Base-by-base conservation (phyloP, 1,140 invertebrate species). In the Calycopis cecrops region DNA sequence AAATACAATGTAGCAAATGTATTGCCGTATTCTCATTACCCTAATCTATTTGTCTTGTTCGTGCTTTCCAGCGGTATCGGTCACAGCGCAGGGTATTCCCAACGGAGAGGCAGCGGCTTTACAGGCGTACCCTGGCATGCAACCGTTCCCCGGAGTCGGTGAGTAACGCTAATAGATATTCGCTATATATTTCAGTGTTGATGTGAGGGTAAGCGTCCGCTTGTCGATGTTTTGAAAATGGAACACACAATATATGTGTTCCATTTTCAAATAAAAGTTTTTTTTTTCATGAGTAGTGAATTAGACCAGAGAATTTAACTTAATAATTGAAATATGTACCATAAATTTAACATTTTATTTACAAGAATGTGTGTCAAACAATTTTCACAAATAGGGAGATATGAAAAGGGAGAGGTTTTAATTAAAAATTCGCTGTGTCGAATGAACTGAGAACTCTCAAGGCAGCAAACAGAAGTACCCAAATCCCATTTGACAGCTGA, bases 101-200 rank as follows among this genome's bases (percentile, higher is more conserved):
- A 97, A 97, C 87, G 96, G 96, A 63, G 96, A 97, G 66, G 94
- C 94, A 49, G 94, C 94, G 48, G 93, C 95, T 42, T 90, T 96
- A 58, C 94, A 95, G 81, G 93, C 93, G 66, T 97, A 96, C 89
- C 91, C 95, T 60, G 93, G 94, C 74, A 95, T 97, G 90, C 95
- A 95, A 88, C 93, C 95, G 59, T 97, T 97, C 89, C 93, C 95
- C 62, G 94, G 95, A 87, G 96, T 96, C 89, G 95, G 95, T 96
- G 91, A 94, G 94, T 94, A 62, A 54, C 65, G 67, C 51, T 57
- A 55, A 57, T 35, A 57, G 35, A 33, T 50, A 14, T 37, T 35
- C 17, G 54, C 54, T 57, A 12, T 44, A 8, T 17, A 44, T 9
- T 52, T 49, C 34, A 49, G 34, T 49, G 48, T 49, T 28, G 21